Evolutionary conservation across 1,140 invertebrate species (phyloP), one percentile per base, ranked within the genome.

Genomic region (Triops cancriformis): DNA sequence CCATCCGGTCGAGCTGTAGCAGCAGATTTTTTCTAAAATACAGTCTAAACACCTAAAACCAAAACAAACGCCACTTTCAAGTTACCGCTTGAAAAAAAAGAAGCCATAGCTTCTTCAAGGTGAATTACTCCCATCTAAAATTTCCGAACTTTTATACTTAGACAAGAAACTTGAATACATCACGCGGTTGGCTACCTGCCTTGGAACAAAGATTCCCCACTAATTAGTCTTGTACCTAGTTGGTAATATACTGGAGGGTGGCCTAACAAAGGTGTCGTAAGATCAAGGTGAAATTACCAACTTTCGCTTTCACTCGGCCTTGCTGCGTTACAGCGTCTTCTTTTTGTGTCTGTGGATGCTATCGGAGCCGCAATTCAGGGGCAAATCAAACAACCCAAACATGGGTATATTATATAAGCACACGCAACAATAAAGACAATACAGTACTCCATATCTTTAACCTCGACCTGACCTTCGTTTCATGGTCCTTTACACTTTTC

Each of bases 1-100:
- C 10, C 74, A 75, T 26, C 73, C 77, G 31, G 31, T 37, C 51
- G 51, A 64, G 51, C 51, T 64, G n/a, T 64, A 64, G 51, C 51
- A 64, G 14, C 51, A 18, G 51, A 64, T 64, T 64, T 64, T 64
- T 64, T 64, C 51, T 64, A 64, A 64, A 18, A n/a, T n/a, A n/a
- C n/a, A n/a, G n/a, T n/a, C n/a, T n/a, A n/a, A 14, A 10, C 14
- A 64, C 0, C 1, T 6, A 14, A 64, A 64, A 64, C 1, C 0
- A 64, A 64, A 64, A 64, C 31, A 37, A 37, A n/a, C n/a, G n/a
- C 18, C 72, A 41, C 12, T 45, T 18, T 72, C 51, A 41, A 72
- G 73, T 42, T 28, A 37, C 41, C 41, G n/a, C n/a, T n/a, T n/a
- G 27, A 73, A n/a, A 73, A 18, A 7, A 72, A 76, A 45, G 37